Conservation (phyloP, 2,113 vertebrate genomes). For the Corythaeola cristata region DNA sequence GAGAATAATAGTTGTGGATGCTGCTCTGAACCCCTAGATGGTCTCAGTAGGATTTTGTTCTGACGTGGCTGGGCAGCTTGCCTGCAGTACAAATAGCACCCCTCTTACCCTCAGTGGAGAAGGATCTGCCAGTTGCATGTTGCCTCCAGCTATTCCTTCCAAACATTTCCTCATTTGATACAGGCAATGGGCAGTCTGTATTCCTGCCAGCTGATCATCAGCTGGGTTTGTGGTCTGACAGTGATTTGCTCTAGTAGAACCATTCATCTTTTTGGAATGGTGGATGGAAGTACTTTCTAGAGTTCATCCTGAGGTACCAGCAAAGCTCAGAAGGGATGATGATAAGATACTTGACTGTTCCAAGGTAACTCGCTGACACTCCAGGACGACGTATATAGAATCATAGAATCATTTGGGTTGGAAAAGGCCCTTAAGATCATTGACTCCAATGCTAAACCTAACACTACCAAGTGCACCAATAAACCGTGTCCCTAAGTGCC, state of each 20-base stretch:
- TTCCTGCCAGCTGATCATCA: neutral
- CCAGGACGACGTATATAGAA: neutral
- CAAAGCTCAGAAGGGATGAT: neutral
- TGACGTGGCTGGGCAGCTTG: neutral
- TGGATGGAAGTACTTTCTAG: neutral
- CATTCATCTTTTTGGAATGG: neutral
- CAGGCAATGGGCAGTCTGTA: neutral
- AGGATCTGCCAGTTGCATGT: neutral
- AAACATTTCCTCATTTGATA: neutral
- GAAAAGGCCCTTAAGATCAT: neutral
- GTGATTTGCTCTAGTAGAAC: neutral
- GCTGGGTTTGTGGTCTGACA: neutral
- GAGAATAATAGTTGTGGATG: neutral
- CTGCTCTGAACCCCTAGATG: neutral
- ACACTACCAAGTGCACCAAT: neutral
- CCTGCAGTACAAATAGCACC: neutral
- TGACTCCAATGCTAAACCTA: neutral
- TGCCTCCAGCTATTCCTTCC: neutral
- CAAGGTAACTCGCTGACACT: neutral
- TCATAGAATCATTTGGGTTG: neutral
- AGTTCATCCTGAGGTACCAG: neutral
- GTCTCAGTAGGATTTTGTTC: neutral
- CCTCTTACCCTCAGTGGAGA: neutral
- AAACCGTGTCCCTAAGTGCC: neutral
- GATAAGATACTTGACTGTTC: neutral